Evolutionary conservation across 1,140 invertebrate genomes (phyloP).

Genomic region (Epicauta chinensis): DNA sequence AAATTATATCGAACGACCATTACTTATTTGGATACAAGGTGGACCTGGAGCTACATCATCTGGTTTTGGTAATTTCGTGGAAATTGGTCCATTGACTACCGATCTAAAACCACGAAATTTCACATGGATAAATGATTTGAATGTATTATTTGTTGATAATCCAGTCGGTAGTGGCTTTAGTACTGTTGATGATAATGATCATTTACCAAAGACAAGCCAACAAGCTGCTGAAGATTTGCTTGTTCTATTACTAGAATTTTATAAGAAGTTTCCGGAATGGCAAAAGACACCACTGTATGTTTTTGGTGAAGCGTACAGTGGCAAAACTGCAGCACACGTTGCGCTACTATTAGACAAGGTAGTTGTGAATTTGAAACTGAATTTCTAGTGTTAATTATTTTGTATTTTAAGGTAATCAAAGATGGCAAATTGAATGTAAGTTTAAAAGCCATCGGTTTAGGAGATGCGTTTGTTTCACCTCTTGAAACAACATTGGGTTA

Average conservation of each 20-base stretch:
- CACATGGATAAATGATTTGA: constrained; percentile 69
- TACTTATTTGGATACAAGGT: constrained; percentile 61
- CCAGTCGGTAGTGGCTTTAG: constrained; percentile 86
- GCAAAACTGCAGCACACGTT: constrained; percentile 83
- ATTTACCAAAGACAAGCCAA: constrained; percentile 57
- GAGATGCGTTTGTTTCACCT: constrained; percentile 82
- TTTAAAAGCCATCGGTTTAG: constrained; percentile 70
- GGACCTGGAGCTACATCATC: constrained; percentile 71
- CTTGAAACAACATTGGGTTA: constrained; percentile 73
- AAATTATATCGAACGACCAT: constrained; percentile 54
- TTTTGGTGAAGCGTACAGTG: constrained; percentile 80
- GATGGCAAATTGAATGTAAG: constrained; percentile 60
- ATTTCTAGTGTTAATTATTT: neutral
- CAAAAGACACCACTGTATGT: constrained; percentile 69
- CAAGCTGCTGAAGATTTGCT: constrained; percentile 77
- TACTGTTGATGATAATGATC: constrained; percentile 58
- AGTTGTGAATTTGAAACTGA: constrained; percentile 18
- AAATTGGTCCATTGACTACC: constrained; percentile 65
- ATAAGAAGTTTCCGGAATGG: constrained; percentile 57
- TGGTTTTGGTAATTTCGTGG: constrained; percentile 71
- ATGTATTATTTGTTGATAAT: constrained; percentile 82
- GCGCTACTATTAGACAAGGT: constrained; percentile 56
- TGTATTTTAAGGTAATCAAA: constrained; percentile 52
- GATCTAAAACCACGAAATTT: constrained; percentile 58
- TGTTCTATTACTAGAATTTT: constrained; percentile 59